phyloP scores from a whole-genome alignment of 2,888 invertebrate genomes.

The Apamea crenata region DNA sequence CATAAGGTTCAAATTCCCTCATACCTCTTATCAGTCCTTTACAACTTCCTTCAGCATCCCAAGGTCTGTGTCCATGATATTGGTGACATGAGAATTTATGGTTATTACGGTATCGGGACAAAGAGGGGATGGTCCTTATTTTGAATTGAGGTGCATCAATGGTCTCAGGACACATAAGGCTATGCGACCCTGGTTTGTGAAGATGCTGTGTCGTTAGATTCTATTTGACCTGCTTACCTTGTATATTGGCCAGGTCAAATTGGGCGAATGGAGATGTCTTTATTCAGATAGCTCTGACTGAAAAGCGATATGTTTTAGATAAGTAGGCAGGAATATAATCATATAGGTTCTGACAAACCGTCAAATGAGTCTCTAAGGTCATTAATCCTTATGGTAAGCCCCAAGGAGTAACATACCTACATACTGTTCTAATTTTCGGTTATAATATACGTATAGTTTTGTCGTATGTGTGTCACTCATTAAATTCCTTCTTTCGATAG shows the following conservation, averaged over 20 bases:
- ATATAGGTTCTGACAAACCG: too few species aligned
- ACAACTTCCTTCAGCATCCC: constrained; percentile 28
- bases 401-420: too few species aligned
- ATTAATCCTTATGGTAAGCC: too few species aligned
- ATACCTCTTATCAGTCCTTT: constrained; percentile 11
- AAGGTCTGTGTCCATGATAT: constrained; percentile 33
- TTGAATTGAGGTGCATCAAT: constrained; percentile 53
- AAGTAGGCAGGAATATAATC: too few species aligned
- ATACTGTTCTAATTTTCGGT: too few species aligned
- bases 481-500: too few species aligned
- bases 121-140: constrained; percentile 53
- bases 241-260: not conserved
- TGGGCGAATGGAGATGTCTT: not conserved
- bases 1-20: constrained; percentile 3
- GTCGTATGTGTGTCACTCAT: too few species aligned
- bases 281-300: not conserved
- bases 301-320: not conserved
- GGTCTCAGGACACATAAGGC: constrained; percentile 15
- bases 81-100: constrained; percentile 56
- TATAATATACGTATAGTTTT: too few species aligned
- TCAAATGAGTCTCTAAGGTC: too few species aligned
- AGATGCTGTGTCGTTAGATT: constrained; percentile 3
- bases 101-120: constrained; percentile 57
- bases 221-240: constrained; percentile 22
- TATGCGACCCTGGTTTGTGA: constrained; percentile 10